Conservation (phyloP, 2,888 invertebrate genomes). For the Arrhopalites spinosus region DNA sequence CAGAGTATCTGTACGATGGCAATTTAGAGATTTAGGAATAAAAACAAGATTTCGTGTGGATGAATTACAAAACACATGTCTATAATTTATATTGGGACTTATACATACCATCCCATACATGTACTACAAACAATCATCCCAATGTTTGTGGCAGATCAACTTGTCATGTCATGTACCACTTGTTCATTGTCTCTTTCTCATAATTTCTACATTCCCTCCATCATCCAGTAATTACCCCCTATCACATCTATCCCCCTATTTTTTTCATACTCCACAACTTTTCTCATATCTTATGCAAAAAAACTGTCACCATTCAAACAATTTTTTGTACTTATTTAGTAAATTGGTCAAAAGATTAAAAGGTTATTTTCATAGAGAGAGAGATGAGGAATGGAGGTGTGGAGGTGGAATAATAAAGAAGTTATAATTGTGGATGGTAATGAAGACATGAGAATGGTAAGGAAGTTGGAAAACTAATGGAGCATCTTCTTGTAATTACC, state of each 20-base stretch:
- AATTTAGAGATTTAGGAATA: slow-evolving; percentile 19
- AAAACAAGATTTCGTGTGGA: slow-evolving; percentile 17
- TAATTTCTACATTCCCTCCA: slow-evolving; percentile 7
- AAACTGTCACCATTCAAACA: neutral
- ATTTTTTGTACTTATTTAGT: neutral
- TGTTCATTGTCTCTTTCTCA: slow-evolving; percentile 14
- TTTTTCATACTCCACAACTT: no score
- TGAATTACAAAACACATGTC: slow-evolving; percentile 32
- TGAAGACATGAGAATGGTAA: slow-evolving; percentile 23
- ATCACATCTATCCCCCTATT: neutral
- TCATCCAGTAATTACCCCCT: slow-evolving; percentile 5
- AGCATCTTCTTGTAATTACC: slow-evolving; percentile 21
- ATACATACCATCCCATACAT: no score
- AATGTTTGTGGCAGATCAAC: slow-evolving; percentile 19
- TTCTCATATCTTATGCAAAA: no score
- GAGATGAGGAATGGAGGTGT: neutral
- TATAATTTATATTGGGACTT: slow-evolving; percentile 27
- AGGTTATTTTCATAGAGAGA: neutral
- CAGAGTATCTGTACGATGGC: neutral
- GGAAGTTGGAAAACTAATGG: slow-evolving; percentile 24
- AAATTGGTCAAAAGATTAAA: neutral
- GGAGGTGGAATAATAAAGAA: neutral
- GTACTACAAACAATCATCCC: neutral
- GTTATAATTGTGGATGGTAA: slow-evolving; percentile 36
- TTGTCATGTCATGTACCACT: slow-evolving; percentile 28